Evolutionary conservation across 23 tunicate genomes (phyloP).

Genomic region (Halocynthia roretzi): DNA sequence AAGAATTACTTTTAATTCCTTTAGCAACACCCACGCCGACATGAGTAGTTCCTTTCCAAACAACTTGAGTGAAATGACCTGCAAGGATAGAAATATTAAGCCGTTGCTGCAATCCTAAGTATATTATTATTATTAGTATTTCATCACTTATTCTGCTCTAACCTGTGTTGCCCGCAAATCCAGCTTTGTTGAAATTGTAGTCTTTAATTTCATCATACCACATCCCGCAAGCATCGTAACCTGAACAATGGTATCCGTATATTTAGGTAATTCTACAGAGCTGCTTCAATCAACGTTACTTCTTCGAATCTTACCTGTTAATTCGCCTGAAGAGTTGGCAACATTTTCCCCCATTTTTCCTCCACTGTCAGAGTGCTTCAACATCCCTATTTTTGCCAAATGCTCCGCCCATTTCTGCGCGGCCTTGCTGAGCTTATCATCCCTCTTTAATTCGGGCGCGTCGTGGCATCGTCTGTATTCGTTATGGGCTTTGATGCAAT

Average conservation of each 20-base stretch:
- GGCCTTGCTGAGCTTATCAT: conserved; percentile 29
- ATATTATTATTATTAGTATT: not conserved
- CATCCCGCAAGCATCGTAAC: conserved; percentile 19
- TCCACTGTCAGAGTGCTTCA: conserved; percentile 44
- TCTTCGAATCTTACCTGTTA: conserved; percentile 29
- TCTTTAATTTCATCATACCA: conserved; percentile 84
- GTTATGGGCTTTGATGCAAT: conserved; percentile 62
- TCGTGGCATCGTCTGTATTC: conserved; percentile 35
- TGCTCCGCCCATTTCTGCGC: conserved; percentile 80
- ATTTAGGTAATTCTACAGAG: not conserved
- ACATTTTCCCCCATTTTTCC: conserved; percentile 64
- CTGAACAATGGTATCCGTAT: not conserved
- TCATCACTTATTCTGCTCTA: not conserved
- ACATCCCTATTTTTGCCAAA: conserved; percentile 28
- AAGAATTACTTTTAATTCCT: conserved; percentile 12
- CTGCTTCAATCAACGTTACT: not conserved
- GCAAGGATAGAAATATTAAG: not conserved
- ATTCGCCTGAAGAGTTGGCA: conserved; percentile 57
- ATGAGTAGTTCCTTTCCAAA: conserved; percentile 50
- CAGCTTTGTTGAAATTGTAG: conserved; percentile 59
- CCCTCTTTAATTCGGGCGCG: conserved; percentile 24
- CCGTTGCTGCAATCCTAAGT: no score
- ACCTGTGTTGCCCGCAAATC: conserved; percentile 53
- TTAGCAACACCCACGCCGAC: conserved; percentile 46
- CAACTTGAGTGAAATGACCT: conserved; percentile 74